Base-by-base conservation (phyloP, 1,140 invertebrate species). In the Lasioglossum albipes region DNA sequence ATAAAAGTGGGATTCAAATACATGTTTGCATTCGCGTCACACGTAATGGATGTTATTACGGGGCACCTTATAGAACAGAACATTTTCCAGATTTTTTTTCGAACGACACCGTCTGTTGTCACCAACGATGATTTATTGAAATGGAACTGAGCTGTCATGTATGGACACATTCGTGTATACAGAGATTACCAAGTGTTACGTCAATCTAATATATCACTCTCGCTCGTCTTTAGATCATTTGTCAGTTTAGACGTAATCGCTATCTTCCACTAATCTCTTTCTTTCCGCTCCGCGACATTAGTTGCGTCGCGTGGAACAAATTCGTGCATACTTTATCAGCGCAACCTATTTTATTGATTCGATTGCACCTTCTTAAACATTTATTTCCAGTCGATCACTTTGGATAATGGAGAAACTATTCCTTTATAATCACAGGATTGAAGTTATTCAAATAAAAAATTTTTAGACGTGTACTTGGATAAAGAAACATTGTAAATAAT, bases 121-220 rank as follows among this genome's bases (percentile, higher is more conserved):
- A 18, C 7, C 31, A 41, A 41, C 13, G 31, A 65, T 36, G 62
- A 65, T 41, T 41, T 20, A 65, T 20, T 31, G 31, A 41, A 20
- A 65, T 20, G 31, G 31, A 65, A 41, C 16, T 65, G 41, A 5
- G 18, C 31, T 64, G 27, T 31, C 27, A 18, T 12, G 62, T 41
- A 27, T 27, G 7, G 18, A 65, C 31, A 65, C 41, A 65, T 65
- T 36, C 7, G 31, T 41, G 31, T 65, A 20, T 5, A 41, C 18
- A 41, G 62, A 20, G 62, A 65, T 65, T 65, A 65, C 7, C 62
- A 41, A 41, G 20, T 65, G 18, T 41, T 65, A 65, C 62, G 62
- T 65, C 62, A 65, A 41, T 13, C 62, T 65, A 16, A 65, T 65
- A 65, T 65, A 36, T 65, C 16, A 36, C 16, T 65, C 62, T 7